Conservation (phyloP, 2,888 invertebrate genomes). For the Branchellion lobata region DNA sequence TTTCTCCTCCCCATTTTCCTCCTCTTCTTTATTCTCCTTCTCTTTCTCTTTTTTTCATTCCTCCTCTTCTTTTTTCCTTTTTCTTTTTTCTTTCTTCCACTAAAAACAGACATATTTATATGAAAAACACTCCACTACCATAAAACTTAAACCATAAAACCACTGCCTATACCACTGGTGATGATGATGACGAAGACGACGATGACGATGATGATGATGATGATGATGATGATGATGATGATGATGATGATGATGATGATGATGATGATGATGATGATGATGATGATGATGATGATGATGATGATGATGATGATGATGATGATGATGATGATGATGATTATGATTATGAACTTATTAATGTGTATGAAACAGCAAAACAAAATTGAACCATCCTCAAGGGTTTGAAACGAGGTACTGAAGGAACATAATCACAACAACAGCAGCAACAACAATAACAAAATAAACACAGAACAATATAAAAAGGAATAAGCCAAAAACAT, state of each 20-base stretch:
- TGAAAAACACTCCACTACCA: too few species aligned
- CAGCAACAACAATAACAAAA: constrained; percentile 1
- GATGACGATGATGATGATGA: constrained; percentile 34
- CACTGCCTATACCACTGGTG: too few species aligned
- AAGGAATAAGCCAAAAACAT: too few species aligned
- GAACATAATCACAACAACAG: not conserved
- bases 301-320: constrained; percentile 35
- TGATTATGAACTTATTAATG: constrained; percentile 36
- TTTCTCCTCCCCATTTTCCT: too few species aligned
- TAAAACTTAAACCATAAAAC: too few species aligned
- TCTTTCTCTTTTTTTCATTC: not conserved
- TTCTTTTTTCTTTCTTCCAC: not conserved
- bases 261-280: constrained; percentile 42
- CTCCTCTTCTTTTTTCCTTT: not conserved
- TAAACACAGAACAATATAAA: too few species aligned
- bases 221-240: constrained; percentile 33
- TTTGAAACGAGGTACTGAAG: not conserved
- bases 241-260: constrained; percentile 40
- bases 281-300: constrained; percentile 30
- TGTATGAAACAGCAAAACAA: not conserved
- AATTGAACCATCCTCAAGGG: not conserved
- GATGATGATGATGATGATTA: constrained; percentile 38
- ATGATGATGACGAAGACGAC: too few species aligned
- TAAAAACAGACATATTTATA: not conserved
- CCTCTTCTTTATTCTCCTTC: too few species aligned